Evolutionary conservation across 2,888 invertebrate genomes (phyloP).

Genomic region (Bembecia ichneumoniformis): DNA sequence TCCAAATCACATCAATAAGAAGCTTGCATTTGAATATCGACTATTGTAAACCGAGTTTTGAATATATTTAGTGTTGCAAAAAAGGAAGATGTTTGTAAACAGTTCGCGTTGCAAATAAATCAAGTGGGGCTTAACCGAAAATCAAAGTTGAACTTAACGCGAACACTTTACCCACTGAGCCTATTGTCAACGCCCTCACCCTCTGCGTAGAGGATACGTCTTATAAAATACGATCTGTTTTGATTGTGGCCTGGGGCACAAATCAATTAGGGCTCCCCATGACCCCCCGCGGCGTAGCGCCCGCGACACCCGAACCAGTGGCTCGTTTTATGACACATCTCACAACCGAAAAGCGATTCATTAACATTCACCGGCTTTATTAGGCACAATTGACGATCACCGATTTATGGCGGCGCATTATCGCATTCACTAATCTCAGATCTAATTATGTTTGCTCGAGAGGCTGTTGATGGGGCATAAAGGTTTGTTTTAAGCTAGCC

Average conservation of each 20-base stretch:
- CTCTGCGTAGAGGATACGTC: conserved; percentile 51
- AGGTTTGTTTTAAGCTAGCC: neutral
- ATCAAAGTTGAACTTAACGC: conserved; percentile 28
- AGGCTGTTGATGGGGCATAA: neutral
- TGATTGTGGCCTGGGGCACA: conserved; percentile 74
- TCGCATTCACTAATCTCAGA: neutral
- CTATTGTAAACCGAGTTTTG: too few species aligned
- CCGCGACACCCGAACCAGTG: conserved; percentile 67
- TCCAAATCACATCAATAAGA: too few species aligned
- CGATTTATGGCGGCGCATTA: conserved; percentile 23
- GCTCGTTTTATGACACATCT: conserved; percentile 71
- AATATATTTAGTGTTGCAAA: too few species aligned
- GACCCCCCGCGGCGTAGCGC: conserved; percentile 46
- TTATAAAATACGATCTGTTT: conserved; percentile 74
- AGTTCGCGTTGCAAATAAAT: too few species aligned
- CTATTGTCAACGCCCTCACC: conserved; percentile 41
- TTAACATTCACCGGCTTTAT: conserved; percentile 69
- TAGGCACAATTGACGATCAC: conserved; percentile 50
- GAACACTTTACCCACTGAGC: conserved; percentile 6
- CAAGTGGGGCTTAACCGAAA: conserved; percentile 11
- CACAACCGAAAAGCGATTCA: conserved; percentile 61
- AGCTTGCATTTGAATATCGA: too few species aligned
- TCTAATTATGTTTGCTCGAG: neutral
- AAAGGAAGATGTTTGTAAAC: too few species aligned
- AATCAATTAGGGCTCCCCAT: conserved; percentile 67